Evolutionary conservation across 2,888 invertebrate species (phyloP).

Genomic region (Tetheella fluctuosa): DNA sequence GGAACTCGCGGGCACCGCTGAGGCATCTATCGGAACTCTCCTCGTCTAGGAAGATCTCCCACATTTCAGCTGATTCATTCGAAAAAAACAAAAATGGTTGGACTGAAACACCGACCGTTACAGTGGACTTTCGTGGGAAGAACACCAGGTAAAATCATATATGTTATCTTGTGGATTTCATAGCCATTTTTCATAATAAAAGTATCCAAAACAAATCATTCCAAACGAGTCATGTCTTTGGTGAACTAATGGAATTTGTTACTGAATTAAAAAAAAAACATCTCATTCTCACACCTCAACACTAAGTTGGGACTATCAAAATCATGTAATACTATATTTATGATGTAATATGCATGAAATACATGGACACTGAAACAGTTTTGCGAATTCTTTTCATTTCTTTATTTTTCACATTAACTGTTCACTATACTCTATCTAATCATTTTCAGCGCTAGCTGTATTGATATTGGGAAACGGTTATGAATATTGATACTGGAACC

Average conservation of each 20-base stretch:
- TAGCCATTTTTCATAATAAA: not conserved
- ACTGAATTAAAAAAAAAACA: too few relatives aligned
- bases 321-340: not conserved
- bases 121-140: conserved; percentile 52
- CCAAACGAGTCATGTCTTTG: too few relatives aligned
- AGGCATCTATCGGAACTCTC: conserved; percentile 39
- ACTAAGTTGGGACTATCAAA: too few relatives aligned
- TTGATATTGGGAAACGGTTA: too few relatives aligned
- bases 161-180: not conserved
- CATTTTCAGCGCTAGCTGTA: too few relatives aligned
- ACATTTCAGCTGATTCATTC: conserved; percentile 68
- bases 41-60: conserved; percentile 64
- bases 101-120: conserved; percentile 49
- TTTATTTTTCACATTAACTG: too few relatives aligned
- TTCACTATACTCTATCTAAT: too few relatives aligned
- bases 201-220: not conserved
- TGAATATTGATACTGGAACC: too few relatives aligned
- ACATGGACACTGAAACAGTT: too few relatives aligned
- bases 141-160: conserved; percentile 41
- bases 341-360: conserved; percentile 1
- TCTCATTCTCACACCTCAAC: too few relatives aligned
- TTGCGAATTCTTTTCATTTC: too few relatives aligned
- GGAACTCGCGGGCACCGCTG: conserved; percentile 39
- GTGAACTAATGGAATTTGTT: too few relatives aligned
- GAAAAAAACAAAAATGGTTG: conserved; percentile 76